Evolutionary conservation across 2,888 invertebrate genomes (phyloP), one percentile per base, ranked within the genome.

Genomic region (Monoplex corrugatus): DNA sequence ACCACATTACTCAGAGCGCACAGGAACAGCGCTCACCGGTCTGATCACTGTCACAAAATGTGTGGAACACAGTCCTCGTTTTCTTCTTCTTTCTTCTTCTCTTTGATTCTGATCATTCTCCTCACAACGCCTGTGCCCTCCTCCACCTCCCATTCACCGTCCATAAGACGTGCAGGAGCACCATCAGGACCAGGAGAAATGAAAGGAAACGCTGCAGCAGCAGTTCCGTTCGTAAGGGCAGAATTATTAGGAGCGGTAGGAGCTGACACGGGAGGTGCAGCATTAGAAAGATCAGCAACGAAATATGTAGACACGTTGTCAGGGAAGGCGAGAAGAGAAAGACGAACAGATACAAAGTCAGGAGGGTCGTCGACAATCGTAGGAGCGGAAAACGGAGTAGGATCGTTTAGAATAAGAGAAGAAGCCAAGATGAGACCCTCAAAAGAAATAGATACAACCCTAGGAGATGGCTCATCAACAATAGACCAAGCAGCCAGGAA

Each of bases 231-330:
- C 63, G 16, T 32, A 83, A 10, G 32, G 38, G 16, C 83, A 83
- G 40, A n/a, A 35, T 19, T 38, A n/a, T 28, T 40, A 83, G 83
- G 35, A 83, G 83, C 40, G 16, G 83, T n/a, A 83, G 83, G 32
- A 83, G 83, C 83, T 44, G 84, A 68, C 23, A 23, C 68, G n/a
- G n/a, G 16, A n/a, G 28, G 28, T 23, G 32, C 19, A 68, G 68
- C 68, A 1, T 68, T n/a, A 1, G 28, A n/a, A 68, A 8, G 40
- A 40, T 38, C 35, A 35, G 38, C 13, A 35, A 38, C 23, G 38
- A 43, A 23, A 23, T 8, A 23, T 43, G 6, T 43, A 28, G 28
- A 23, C 23, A 43, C 78, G 28, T 23, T 2, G 23, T 8, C 3
- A n/a, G 40, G 2, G n/a, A 23, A 28, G 32, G 13, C 78, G 23